Evolutionary conservation across 2,888 invertebrate species (phyloP).

Genomic region (Bellardia pandia): DNA sequence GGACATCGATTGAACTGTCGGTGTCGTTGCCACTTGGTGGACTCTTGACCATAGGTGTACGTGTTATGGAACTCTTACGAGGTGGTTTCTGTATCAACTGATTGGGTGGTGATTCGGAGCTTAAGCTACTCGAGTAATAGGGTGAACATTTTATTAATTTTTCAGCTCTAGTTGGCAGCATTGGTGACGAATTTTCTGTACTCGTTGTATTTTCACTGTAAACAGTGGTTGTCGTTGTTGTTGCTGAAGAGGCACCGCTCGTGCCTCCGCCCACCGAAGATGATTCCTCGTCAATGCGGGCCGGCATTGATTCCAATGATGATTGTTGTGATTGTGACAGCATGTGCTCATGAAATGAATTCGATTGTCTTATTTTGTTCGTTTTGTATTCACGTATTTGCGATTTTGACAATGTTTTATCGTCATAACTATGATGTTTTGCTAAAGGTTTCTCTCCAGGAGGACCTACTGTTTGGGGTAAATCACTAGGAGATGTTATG

Average conservation of each 20-base stretch:
- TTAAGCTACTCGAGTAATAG: slow-evolving; percentile 90
- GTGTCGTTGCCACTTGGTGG: slow-evolving; percentile 91
- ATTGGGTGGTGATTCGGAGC: slow-evolving; percentile 90
- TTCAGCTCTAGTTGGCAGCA: slow-evolving; percentile 83
- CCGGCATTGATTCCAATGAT: slow-evolving; percentile 85
- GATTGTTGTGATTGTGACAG: slow-evolving; percentile 84
- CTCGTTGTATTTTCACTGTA: slow-evolving; percentile 85
- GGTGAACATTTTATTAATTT: slow-evolving; percentile 89
- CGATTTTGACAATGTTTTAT: slow-evolving; percentile 87
- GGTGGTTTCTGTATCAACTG: slow-evolving; percentile 87
- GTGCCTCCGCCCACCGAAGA: slow-evolving; percentile 81
- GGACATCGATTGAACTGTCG: slow-evolving; percentile 88
- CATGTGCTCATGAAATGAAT: slow-evolving; percentile 88
- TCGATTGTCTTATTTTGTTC: slow-evolving; percentile 86
- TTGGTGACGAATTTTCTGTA: slow-evolving; percentile 83
- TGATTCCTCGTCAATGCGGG: slow-evolving; percentile 86
- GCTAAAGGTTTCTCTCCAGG: slow-evolving; percentile 86
- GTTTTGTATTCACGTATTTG: slow-evolving; percentile 88
- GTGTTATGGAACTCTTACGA: slow-evolving; percentile 87
- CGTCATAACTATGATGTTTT: slow-evolving; percentile 88
- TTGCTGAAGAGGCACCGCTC: slow-evolving; percentile 83
- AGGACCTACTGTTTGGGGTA: slow-evolving; percentile 80
- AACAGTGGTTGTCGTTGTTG: slow-evolving; percentile 85
- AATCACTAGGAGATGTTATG: slow-evolving; percentile 78
- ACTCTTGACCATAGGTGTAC: slow-evolving; percentile 87